A percentile compares a stretch with the other conserved stretches of the same genome.
Evolutionary conservation across 2,113 vertebrate species (phyloP).

Genomic region (Malurus cyaneus): DNA sequence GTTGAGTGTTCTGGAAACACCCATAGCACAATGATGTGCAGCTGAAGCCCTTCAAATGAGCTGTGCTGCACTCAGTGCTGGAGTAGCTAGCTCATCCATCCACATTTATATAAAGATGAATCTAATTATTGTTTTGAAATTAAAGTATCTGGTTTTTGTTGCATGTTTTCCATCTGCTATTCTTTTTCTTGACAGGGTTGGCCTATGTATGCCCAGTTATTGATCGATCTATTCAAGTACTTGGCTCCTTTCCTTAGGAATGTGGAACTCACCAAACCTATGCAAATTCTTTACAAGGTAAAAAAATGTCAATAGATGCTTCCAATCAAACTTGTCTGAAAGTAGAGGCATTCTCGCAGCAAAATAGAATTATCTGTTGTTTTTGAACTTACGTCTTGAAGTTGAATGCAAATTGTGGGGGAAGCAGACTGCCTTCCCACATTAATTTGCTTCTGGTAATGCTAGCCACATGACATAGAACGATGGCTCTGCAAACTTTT

Average conservation of each 20-base stretch:
- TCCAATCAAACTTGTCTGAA: not conserved
- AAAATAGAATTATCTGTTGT: not conserved
- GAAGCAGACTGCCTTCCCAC: not conserved
- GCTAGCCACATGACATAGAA: not conserved
- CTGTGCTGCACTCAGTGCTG: not conserved
- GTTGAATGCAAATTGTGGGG: not conserved
- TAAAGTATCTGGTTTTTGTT: conserved; percentile 6
- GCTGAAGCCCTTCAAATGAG: not conserved
- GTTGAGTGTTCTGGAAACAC: not conserved
- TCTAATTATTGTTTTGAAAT: not conserved
- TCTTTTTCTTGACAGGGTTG: conserved; percentile 83
- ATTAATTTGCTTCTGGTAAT: not conserved
- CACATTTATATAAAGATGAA: not conserved
- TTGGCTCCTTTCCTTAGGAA: conserved; percentile 97
- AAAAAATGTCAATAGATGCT: not conserved
- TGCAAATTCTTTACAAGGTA: conserved; percentile 99
- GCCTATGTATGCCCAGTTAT: conserved; percentile 98
- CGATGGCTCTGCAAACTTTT: not conserved
- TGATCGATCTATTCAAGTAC: conserved; percentile 99
- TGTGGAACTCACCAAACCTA: conserved; percentile 99
- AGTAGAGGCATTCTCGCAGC: not conserved
- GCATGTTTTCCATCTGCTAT: not conserved
- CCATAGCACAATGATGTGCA: accelerated
- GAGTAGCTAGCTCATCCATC: not conserved
- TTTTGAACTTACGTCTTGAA: not conserved